phyloP scores from a whole-genome alignment of 2,888 invertebrate species.

The Chymomyza procnemis region DNA sequence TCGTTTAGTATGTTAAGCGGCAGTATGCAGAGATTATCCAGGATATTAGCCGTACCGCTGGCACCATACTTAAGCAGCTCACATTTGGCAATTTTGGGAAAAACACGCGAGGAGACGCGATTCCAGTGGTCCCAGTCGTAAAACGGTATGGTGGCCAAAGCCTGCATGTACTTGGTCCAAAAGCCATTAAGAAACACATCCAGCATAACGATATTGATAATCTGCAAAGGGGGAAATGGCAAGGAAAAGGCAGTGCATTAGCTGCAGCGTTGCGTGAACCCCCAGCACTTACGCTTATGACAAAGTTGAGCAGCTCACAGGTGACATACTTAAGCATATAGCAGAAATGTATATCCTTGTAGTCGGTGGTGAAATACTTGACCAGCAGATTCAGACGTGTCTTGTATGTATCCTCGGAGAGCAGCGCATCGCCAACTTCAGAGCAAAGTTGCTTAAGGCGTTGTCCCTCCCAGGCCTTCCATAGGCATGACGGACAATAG shows the following conservation, averaged over 20 bases:
- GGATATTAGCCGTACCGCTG: constrained; percentile 88
- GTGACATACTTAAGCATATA: constrained; percentile 84
- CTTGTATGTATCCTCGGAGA: constrained; percentile 69
- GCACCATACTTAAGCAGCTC: constrained; percentile 92
- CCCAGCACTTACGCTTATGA: constrained; percentile 84
- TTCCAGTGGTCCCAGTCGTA: constrained; percentile 77
- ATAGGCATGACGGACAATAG: constrained; percentile 75
- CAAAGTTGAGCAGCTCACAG: constrained; percentile 87
- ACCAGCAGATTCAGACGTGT: constrained; percentile 65
- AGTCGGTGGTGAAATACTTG: constrained; percentile 74
- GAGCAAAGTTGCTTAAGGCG: constrained; percentile 76
- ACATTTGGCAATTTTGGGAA: constrained; percentile 89
- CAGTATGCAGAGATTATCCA: constrained; percentile 87
- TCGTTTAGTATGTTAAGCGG: constrained; percentile 89
- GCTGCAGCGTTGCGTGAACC: not conserved
- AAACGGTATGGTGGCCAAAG: constrained; percentile 65
- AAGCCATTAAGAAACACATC: constrained; percentile 76
- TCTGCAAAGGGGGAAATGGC: no score
- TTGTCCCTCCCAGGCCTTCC: constrained; percentile 79
- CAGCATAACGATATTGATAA: constrained; percentile 72
- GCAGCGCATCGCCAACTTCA: constrained; percentile 70
- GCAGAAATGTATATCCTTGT: constrained; percentile 73
- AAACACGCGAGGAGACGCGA: constrained; percentile 73
- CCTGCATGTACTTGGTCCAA: constrained; percentile 74
- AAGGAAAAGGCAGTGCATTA: not conserved